phyloP scores from a whole-genome alignment of 64 coral and sea anemone genomes.

The Pachyseris speciosa region DNA sequence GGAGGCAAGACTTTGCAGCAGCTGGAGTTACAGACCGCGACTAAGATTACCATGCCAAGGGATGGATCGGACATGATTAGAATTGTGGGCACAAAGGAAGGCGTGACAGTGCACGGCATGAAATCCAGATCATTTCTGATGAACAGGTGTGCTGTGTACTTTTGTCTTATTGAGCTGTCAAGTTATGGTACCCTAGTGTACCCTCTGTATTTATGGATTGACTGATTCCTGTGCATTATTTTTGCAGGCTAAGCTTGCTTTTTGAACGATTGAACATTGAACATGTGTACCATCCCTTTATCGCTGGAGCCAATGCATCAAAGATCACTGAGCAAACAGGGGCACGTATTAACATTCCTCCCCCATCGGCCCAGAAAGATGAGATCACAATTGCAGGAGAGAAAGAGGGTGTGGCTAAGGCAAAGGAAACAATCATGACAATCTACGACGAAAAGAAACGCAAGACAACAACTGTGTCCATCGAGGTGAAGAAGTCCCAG shows the following conservation, averaged over 20 bases:
- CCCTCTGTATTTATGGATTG: not conserved
- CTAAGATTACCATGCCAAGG: slow-evolving; percentile 94
- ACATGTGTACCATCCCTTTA: slow-evolving; percentile 91
- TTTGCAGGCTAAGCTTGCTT: slow-evolving; percentile 87
- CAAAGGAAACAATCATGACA: slow-evolving; percentile 70
- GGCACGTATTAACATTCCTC: slow-evolving; percentile 93
- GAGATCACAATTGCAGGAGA: slow-evolving; percentile 97
- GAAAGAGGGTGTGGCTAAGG: slow-evolving; percentile 89
- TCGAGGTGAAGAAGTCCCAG: slow-evolving; percentile 98
- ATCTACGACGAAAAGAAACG: slow-evolving; percentile 98
- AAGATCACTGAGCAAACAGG: slow-evolving; percentile 84
- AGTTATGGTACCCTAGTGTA: not conserved
- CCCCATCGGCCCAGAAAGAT: slow-evolving; percentile 91
- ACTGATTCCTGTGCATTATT: not conserved
- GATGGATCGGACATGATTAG: slow-evolving; percentile 87
- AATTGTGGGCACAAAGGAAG: slow-evolving; percentile 97
- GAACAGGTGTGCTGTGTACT: slow-evolving; percentile 77
- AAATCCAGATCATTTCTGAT: slow-evolving; percentile 94
- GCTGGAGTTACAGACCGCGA: slow-evolving; percentile 88
- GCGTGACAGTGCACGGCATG: slow-evolving; percentile 93
- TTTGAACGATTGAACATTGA: slow-evolving; percentile 92
- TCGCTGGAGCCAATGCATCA: slow-evolving; percentile 83
- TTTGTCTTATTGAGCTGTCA: not conserved
- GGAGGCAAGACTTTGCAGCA: slow-evolving; percentile 93
- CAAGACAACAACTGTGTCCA: slow-evolving; percentile 92